Conservation (phyloP, 2,888 invertebrate genomes). For the Callyntrura sp. region DNA sequence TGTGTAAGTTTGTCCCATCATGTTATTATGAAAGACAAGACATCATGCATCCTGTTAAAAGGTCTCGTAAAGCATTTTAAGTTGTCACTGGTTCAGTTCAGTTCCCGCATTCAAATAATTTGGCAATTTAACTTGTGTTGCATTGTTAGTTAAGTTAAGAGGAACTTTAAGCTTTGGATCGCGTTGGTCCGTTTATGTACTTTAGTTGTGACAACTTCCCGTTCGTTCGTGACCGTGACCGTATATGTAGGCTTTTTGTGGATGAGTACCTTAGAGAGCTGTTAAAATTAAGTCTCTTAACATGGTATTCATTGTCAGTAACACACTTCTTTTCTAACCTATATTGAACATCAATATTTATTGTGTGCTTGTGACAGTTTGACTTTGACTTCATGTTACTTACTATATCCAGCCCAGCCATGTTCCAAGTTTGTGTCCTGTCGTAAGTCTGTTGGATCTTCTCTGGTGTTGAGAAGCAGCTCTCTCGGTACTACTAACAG, state of each 20-base stretch:
- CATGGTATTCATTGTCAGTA: neutral
- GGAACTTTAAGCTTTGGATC: no score
- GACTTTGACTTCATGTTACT: neutral
- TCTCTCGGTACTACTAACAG: no score
- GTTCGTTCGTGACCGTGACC: constrained; percentile 59
- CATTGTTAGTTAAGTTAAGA: no score
- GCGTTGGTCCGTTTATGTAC: neutral
- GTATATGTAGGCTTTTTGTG: constrained; percentile 41
- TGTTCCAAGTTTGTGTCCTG: constrained; percentile 4
- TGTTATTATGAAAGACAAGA: no score
- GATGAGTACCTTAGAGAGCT: constrained; percentile 40
- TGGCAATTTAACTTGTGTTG: no score
- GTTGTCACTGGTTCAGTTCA: no score
- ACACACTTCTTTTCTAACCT: neutral
- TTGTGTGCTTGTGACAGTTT: constrained; percentile 15
- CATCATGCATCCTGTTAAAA: no score
- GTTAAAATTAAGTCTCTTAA: constrained; percentile 26
- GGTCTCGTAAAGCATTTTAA: no score
- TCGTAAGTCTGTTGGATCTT: no score
- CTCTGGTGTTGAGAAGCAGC: neutral
- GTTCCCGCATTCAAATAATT: no score
- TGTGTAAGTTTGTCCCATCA: no score
- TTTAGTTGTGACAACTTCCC: neutral
- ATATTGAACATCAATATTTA: neutral
- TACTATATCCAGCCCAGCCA: neutral